Evolutionary conservation across 2,888 invertebrate species (phyloP).

Genomic region (Prenolepis imparis): DNA sequence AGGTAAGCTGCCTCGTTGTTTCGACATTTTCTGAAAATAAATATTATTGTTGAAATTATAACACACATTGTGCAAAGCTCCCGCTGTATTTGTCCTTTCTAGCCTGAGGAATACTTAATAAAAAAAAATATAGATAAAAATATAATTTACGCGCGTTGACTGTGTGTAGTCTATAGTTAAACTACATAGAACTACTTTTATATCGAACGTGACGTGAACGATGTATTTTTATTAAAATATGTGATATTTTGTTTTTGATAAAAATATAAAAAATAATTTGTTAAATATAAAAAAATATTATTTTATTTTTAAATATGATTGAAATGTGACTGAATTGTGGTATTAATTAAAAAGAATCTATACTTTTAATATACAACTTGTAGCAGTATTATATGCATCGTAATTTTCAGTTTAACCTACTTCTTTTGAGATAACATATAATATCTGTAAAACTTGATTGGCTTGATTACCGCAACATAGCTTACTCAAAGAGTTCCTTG

Average conservation of each 20-base stretch:
- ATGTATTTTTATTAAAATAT: not conserved
- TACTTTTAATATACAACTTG: not conserved
- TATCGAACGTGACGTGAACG: not conserved
- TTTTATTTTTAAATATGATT: not conserved
- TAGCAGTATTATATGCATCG: not conserved
- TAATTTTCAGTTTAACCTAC: not conserved
- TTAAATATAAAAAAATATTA: not conserved
- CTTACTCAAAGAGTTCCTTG: constrained; percentile 87
- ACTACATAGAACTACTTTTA: not conserved
- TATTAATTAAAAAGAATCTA: not conserved
- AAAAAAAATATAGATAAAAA: constrained; percentile 29
- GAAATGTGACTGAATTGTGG: not conserved
- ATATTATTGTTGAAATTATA: not conserved
- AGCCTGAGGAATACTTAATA: constrained; percentile 21
- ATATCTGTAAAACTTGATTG: constrained; percentile 29
- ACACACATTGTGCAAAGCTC: not conserved
- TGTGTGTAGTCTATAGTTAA: not conserved
- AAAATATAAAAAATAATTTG: not conserved
- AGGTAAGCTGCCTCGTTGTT: constrained; percentile 91
- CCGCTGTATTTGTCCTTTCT: constrained; percentile 67
- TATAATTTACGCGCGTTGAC: not conserved
- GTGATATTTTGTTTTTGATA: not conserved
- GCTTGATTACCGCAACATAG: not conserved
- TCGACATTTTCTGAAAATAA: constrained; percentile 89
- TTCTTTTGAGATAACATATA: not conserved